Conservation (phyloP, 1,140 invertebrate species). For the Diuraphis noxia region DNA sequence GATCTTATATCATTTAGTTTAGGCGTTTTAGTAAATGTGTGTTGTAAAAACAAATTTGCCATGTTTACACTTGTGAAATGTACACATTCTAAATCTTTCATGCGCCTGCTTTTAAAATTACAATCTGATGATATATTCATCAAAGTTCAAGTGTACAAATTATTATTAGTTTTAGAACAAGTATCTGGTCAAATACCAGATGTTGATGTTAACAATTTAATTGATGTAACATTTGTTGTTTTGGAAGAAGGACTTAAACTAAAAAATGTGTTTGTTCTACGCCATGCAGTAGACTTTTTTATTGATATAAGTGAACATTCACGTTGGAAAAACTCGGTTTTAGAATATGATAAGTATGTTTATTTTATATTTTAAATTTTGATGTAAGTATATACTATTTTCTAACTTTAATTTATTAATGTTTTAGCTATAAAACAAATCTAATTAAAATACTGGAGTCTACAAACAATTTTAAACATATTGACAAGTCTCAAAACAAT, state of each 20-base stretch:
- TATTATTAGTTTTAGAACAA: conserved; percentile 33
- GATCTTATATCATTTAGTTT: conserved; percentile 20
- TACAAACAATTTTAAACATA: neutral
- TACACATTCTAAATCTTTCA: conserved; percentile 41
- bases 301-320: conserved; percentile 46
- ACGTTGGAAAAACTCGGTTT: conserved; percentile 27
- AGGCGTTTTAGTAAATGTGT: conserved; percentile 41
- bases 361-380: neutral
- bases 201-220: conserved; percentile 37
- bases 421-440: conserved; percentile 34
- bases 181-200: conserved; percentile 30
- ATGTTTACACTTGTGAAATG: conserved; percentile 29
- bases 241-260: conserved; percentile 47
- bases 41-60: conserved; percentile 40
- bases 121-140: conserved; percentile 39
- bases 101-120: conserved; percentile 28
- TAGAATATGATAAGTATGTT: conserved; percentile 7
- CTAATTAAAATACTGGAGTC: neutral
- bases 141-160: conserved; percentile 39
- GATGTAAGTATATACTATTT: neutral
- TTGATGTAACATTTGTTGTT: conserved; percentile 40
- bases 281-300: conserved; percentile 37
- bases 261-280: conserved; percentile 29
- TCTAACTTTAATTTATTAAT: neutral
- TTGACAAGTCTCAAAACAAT: neutral